Base-by-base conservation (phyloP, 2,113 vertebrate genomes). In the Brachirus orientalis region DNA sequence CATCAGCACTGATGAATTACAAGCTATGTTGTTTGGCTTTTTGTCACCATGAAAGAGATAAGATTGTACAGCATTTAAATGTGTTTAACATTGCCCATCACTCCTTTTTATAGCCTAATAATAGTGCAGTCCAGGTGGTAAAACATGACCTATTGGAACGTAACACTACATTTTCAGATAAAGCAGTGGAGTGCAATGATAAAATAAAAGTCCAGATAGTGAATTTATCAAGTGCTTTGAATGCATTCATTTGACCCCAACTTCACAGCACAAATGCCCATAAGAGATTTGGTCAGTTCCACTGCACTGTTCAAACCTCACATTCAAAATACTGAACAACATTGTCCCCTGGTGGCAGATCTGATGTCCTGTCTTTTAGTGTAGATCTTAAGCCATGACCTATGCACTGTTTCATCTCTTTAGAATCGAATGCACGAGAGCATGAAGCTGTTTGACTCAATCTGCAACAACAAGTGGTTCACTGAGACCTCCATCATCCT, bases 391-490 rank as follows among this genome's bases (percentile, higher is more conserved):
- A n/a, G n/a, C n/a, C 16, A 7, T 10, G 7, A 37, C 18, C 18
- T 16, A 0, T 63, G 3, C 4, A 0, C 7, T 13, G 41, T 56
- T 50, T 3, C 47, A 56, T 72, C 62, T 33, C 36, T 46, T 47
- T 14, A 99, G 98, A 99, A 99, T 77, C 98, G 98, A 18, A 99
- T 99, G 98, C 98, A 99, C 0, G 98, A 99, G 89, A 99, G 98
- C 93, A 99, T 99, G 98, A 99, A 99, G 93, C 93, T 99, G 43
- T 99, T 99, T 0, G 98, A 99, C 91, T 98, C 96, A 80, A 99
- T 99, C 92, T 99, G 98, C 85, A 99, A 99, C 94, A 99, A 99
- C 93, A 99, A 99, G 87, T 99, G 98, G 97, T 99, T 99, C 94
- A 99, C 97, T 0, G 98, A 99, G 91, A 99, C 97, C 0, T 99